Evolutionary conservation across 2,113 vertebrate genomes (phyloP).

Genomic region (Coptodon rendalli): DNA sequence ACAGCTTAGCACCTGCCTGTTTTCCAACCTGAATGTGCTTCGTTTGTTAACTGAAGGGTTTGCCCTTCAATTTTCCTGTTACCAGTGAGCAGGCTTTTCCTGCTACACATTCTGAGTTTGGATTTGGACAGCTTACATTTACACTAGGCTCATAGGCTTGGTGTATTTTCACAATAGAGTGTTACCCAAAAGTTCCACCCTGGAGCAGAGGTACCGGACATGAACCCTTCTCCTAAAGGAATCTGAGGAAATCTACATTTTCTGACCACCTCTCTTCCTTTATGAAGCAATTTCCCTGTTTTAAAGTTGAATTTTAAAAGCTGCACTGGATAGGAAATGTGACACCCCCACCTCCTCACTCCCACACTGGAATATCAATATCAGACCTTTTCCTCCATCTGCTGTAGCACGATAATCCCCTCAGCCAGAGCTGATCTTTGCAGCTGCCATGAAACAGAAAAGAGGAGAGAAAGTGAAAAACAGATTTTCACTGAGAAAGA

Average conservation of each 20-base stretch:
- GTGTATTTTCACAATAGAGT: background rate
- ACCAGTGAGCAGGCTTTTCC: background rate
- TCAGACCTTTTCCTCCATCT: conserved; percentile 21
- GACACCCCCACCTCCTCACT: conserved; percentile 13
- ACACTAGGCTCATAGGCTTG: background rate
- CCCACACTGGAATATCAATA: conserved; percentile 45
- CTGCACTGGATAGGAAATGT: background rate
- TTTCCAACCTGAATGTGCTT: background rate
- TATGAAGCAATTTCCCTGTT: background rate
- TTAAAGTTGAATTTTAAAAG: background rate
- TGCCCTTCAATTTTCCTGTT: background rate
- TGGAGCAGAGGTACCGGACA: background rate
- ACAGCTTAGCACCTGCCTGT: background rate
- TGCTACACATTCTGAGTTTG: background rate
- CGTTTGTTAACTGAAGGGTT: background rate
- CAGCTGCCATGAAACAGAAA: conserved; percentile 32
- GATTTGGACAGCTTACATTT: background rate
- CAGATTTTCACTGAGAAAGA: background rate
- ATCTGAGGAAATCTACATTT: background rate
- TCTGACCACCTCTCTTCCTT: background rate
- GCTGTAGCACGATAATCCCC: background rate
- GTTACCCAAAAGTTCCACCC: background rate
- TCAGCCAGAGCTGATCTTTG: background rate
- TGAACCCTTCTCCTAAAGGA: background rate
- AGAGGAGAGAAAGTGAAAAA: background rate